A percentile compares a stretch with the other conserved stretches of the same genome.
These are phyloP conservation scores for Chrysomallon squamiferum DNA, from an alignment of 1,140 invertebrate genomes.

Conservation along the genomic window DNA sequence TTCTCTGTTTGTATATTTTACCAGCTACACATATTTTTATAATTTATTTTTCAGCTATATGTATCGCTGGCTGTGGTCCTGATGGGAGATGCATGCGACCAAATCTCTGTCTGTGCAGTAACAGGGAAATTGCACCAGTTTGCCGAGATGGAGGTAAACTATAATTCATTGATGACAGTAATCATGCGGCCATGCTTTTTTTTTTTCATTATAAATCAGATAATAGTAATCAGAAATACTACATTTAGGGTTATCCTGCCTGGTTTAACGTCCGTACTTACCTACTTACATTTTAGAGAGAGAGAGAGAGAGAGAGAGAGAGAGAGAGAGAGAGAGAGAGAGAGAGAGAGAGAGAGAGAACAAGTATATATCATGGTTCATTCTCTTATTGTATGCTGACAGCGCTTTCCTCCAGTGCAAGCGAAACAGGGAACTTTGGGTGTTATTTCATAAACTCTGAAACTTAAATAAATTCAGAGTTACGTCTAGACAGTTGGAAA, in stretches of 20 bases:
- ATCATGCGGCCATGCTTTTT: background rate
- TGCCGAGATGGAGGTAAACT: slow-evolving; percentile 21
- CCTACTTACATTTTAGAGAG: background rate
- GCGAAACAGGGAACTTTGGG: too few relatives aligned
- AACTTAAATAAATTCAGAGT: too few relatives aligned
- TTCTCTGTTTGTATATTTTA: slow-evolving; percentile 4
- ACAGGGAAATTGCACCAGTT: slow-evolving; percentile 54
- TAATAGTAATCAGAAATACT: background rate
- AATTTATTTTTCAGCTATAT: slow-evolving; percentile 73
- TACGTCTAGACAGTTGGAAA: too few relatives aligned
- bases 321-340: too few relatives aligned
- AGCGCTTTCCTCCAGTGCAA: too few relatives aligned
- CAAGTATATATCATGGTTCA: too few relatives aligned
- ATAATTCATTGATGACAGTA: slow-evolving; percentile 1
- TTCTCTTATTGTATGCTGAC: too few relatives aligned
- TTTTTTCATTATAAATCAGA: slow-evolving; percentile 1
- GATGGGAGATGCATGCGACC: slow-evolving; percentile 79
- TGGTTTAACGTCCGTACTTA: background rate
- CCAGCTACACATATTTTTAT: slow-evolving; percentile 2
- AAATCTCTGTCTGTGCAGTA: slow-evolving; percentile 81
- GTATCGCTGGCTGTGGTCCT: slow-evolving; percentile 75
- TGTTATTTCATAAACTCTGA: too few relatives aligned
- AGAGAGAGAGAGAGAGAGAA: too few relatives aligned
- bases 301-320: too few relatives aligned
- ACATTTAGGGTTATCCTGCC: background rate